A percentile compares a stretch with the other conserved stretches of the same genome.
phyloP scores from a whole-genome alignment of 2,888 invertebrate genomes.

The Vanessa cardui region DNA sequence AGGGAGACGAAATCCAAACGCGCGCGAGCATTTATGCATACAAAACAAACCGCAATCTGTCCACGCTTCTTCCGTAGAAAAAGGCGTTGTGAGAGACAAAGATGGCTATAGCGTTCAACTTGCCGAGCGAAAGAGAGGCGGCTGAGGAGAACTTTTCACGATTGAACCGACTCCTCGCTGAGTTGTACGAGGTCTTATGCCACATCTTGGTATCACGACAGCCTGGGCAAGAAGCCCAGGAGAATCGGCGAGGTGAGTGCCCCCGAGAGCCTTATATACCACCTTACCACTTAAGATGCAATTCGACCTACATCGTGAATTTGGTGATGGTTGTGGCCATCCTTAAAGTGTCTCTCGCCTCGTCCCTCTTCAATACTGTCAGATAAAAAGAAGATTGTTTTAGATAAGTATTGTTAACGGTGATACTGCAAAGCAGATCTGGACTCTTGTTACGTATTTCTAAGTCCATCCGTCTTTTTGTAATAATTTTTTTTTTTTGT shows the following conservation, averaged over 20 bases:
- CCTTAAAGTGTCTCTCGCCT: slow-evolving; percentile 78
- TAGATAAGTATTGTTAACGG: slow-evolving; percentile 79
- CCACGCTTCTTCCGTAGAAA: slow-evolving; percentile 77
- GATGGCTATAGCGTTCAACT: slow-evolving; percentile 84
- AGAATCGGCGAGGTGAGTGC: slow-evolving; percentile 80
- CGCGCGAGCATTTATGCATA: slow-evolving; percentile 75
- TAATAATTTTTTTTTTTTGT: slow-evolving; percentile 51
- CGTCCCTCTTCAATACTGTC: slow-evolving; percentile 80
- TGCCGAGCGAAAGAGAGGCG: slow-evolving; percentile 82
- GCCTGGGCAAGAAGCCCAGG: slow-evolving; percentile 76
- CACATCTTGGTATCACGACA: slow-evolving; percentile 81
- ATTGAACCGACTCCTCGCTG: slow-evolving; percentile 81
- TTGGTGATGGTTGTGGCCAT: slow-evolving; percentile 80
- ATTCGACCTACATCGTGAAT: slow-evolving; percentile 83
- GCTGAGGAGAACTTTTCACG: slow-evolving; percentile 82
- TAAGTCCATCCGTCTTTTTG: slow-evolving; percentile 72
- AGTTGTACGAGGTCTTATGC: slow-evolving; percentile 81
- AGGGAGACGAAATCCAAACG: slow-evolving; percentile 52
- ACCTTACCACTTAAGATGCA: slow-evolving; percentile 83
- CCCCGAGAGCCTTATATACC: slow-evolving; percentile 77
- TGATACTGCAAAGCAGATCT: slow-evolving; percentile 80
- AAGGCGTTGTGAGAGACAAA: slow-evolving; percentile 65
- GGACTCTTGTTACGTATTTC: slow-evolving; percentile 80
- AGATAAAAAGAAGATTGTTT: slow-evolving; percentile 74
- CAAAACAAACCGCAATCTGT: slow-evolving; percentile 71